A percentile compares a stretch with the other conserved stretches of the same genome.
These are phyloP conservation scores for Thoracochromis brauschi DNA, from an alignment of 2,113 vertebrate genomes.

Conservation along the genomic window DNA sequence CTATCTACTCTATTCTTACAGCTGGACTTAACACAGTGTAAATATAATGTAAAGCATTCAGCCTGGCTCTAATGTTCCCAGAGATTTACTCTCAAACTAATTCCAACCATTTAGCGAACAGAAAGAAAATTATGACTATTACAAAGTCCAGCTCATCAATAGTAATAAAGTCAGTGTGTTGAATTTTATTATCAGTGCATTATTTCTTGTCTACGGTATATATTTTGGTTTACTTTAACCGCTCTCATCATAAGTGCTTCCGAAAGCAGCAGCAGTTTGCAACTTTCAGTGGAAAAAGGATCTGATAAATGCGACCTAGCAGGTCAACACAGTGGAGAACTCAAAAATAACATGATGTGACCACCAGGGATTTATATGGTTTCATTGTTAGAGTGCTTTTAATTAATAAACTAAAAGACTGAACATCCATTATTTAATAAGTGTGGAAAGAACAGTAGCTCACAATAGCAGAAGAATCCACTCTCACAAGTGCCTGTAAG, in stretches of 20 bases:
- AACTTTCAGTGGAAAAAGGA: background rate
- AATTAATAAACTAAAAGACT: background rate
- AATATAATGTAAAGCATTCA: background rate
- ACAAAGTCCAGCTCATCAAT: background rate
- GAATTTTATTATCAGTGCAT: background rate
- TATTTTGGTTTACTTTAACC: background rate
- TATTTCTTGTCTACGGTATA: background rate
- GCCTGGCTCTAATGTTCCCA: background rate
- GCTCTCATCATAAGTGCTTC: background rate
- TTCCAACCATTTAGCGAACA: background rate
- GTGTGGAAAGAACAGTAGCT: background rate
- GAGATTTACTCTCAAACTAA: background rate
- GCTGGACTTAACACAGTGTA: background rate
- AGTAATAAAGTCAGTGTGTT: background rate
- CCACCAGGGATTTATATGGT: background rate
- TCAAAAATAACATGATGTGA: background rate
- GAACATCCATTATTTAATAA: background rate
- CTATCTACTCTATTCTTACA: fast-evolving
- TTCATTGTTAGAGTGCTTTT: background rate
- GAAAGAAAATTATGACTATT: background rate
- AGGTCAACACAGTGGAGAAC: background rate
- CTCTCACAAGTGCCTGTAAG: background rate
- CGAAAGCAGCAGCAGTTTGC: background rate
- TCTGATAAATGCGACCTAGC: background rate
- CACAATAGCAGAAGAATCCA: background rate